Evolutionary conservation across 53 echinoderm and acorn worm genomes (phyloP).

Genomic region (Henricia sp.): DNA sequence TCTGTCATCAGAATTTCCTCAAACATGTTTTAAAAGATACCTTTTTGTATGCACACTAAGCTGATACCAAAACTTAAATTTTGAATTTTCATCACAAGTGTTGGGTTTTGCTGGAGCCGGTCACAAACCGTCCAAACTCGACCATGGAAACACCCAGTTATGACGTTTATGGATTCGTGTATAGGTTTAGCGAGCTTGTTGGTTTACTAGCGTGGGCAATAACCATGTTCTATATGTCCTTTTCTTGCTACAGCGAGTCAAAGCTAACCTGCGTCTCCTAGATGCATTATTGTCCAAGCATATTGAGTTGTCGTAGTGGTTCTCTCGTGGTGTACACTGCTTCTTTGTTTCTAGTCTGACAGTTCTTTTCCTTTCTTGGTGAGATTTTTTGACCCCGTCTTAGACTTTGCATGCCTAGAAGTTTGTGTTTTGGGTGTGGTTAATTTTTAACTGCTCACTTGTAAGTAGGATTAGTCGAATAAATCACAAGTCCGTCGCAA

Average conservation of each 20-base stretch:
- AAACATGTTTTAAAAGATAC: too few relatives aligned
- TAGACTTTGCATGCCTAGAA: slow-evolving; percentile 31
- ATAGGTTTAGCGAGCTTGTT: too few relatives aligned
- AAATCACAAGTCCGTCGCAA: too few relatives aligned
- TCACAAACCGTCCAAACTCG: too few relatives aligned
- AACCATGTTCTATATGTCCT: slow-evolving; percentile 35
- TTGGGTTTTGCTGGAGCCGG: too few relatives aligned
- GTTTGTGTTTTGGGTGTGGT: background rate
- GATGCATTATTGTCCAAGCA: slow-evolving; percentile 71
- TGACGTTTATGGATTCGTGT: too few relatives aligned
- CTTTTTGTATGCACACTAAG: too few relatives aligned
- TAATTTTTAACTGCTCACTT: background rate
- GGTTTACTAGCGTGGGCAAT: slow-evolving; percentile 7
- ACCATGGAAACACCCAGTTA: too few relatives aligned
- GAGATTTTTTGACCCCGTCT: slow-evolving; percentile 35
- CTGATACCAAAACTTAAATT: too few relatives aligned
- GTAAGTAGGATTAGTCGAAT: too few relatives aligned
- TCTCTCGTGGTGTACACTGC: slow-evolving; percentile 41
- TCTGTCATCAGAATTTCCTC: too few relatives aligned
- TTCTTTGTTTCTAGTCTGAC: slow-evolving; percentile 51
- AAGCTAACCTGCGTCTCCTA: slow-evolving; percentile 65
- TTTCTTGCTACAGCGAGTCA: slow-evolving; percentile 65
- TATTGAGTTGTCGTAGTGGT: slow-evolving; percentile 48
- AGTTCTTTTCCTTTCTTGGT: slow-evolving; percentile 55
- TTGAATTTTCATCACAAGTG: too few relatives aligned